Conservation (phyloP, 2,113 vertebrate genomes). For the Pangasianodon hypophthalmus region DNA sequence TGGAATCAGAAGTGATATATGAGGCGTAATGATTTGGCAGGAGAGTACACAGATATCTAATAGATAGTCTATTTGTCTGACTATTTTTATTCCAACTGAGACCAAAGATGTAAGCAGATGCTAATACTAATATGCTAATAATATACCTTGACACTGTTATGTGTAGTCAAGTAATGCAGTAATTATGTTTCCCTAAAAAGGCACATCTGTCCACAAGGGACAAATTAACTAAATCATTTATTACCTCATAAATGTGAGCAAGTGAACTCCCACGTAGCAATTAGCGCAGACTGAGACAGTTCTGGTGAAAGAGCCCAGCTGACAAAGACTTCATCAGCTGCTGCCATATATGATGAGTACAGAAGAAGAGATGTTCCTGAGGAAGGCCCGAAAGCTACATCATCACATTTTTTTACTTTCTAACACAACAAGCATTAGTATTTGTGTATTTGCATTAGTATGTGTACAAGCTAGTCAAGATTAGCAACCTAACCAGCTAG, state of each 20-base stretch:
- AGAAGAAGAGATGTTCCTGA: not conserved
- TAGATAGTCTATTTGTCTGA: not conserved
- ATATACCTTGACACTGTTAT: slow-evolving; percentile 12
- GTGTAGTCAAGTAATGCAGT: not conserved
- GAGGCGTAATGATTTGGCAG: not conserved
- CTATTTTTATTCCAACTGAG: not conserved
- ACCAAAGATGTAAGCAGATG: slow-evolving; percentile 3
- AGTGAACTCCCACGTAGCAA: slow-evolving; percentile 3
- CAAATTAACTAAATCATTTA: slow-evolving; percentile 13
- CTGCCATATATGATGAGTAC: not conserved
- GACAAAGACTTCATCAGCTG: not conserved
- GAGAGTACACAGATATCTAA: not conserved
- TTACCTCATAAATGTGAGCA: not conserved
- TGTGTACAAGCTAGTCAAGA: not conserved
- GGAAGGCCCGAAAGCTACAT: not conserved
- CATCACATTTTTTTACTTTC: not conserved
- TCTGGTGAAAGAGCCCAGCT: not conserved
- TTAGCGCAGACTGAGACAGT: slow-evolving; percentile 3
- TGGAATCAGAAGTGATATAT: not conserved
- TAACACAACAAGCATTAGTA: too few relatives aligned
- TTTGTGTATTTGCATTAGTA: not conserved
- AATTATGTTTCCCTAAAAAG: not conserved
- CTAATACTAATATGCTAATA: slow-evolving; percentile 7
- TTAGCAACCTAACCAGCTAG: not conserved
- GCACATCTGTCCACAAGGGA: not conserved